A percentile compares a stretch with the other conserved stretches of the same genome.
phyloP scores from a whole-genome alignment of 2,797 vertebrate species.

The Parambassis ranga region DNA sequence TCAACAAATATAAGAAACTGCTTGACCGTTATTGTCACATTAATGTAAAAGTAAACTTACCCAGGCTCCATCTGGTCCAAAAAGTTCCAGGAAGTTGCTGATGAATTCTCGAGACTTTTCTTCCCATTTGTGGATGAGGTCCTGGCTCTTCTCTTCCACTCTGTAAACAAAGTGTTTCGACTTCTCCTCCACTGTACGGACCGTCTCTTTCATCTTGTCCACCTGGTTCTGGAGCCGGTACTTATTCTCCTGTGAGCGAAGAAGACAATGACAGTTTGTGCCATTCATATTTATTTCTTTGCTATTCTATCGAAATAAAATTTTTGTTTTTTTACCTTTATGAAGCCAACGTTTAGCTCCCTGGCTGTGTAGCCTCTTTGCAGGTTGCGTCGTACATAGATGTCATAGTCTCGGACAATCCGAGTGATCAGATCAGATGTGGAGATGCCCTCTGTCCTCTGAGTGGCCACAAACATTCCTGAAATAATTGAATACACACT shows the following conservation, averaged over 20 bases:
- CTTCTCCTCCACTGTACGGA: slow-evolving; percentile 94
- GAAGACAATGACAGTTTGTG: background rate
- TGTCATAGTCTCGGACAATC: slow-evolving; percentile 95
- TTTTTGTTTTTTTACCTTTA: slow-evolving; percentile 83
- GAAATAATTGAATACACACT: slow-evolving; percentile 28
- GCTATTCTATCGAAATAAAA: background rate
- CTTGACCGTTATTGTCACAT: background rate
- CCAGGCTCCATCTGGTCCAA: slow-evolving; percentile 96
- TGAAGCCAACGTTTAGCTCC: slow-evolving; percentile 96
- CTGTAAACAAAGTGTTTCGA: slow-evolving; percentile 96
- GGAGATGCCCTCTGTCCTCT: slow-evolving; percentile 98
- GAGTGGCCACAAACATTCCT: slow-evolving; percentile 98
- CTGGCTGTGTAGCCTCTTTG: slow-evolving; percentile 96
- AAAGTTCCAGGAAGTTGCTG: slow-evolving; percentile 94
- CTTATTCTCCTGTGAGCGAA: slow-evolving; percentile 88
- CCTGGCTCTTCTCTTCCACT: slow-evolving; percentile 98
- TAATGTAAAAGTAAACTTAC: slow-evolving; percentile 72
- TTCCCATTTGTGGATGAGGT: slow-evolving; percentile 99
- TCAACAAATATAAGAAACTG: background rate
- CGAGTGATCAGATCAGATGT: slow-evolving; percentile 98
- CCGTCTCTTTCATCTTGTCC: slow-evolving; percentile 98
- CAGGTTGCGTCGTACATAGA: slow-evolving; percentile 94
- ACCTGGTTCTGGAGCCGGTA: slow-evolving; percentile 97
- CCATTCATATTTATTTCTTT: background rate
- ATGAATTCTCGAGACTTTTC: slow-evolving; percentile 98